A percentile compares a stretch with the other conserved stretches of the same genome.
phyloP scores from a whole-genome alignment of 2,888 invertebrate species.

The Stenodema calcarata region DNA sequence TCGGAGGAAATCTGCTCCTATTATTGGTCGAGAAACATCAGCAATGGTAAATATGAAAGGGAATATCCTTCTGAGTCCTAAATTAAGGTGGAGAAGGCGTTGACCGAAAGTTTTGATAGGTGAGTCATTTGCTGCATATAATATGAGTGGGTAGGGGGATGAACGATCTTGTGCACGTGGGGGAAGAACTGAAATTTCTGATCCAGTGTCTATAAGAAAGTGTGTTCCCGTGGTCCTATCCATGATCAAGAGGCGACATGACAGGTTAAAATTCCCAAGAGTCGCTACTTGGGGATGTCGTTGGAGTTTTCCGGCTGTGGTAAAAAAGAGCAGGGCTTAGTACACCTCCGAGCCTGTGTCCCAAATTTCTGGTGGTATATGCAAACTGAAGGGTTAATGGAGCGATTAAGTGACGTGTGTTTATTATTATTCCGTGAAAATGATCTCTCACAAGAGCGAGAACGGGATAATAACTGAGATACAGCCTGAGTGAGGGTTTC shows the following conservation, averaged over 20 bases:
- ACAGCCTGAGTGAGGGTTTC: not conserved
- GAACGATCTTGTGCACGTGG: not conserved
- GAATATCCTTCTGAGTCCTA: constrained; percentile 25
- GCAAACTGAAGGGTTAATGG: not conserved
- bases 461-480: not conserved
- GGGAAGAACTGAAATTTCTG: constrained; percentile 5
- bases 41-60: constrained; percentile 15
- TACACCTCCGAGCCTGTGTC: not conserved
- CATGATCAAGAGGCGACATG: not conserved
- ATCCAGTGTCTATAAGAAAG: constrained; percentile 27
- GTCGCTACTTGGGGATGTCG: not conserved
- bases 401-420: not conserved
- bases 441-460: not conserved
- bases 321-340: not conserved
- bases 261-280: not conserved
- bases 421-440: not conserved
- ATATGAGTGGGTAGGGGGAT: not conserved
- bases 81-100: not conserved
- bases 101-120: constrained; percentile 25
- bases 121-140: constrained; percentile 25
- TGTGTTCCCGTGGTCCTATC: constrained; percentile 35
- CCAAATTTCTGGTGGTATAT: not conserved
- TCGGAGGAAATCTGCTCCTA: constrained; percentile 32
- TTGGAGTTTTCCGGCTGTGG: not conserved
- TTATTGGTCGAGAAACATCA: not conserved